phyloP scores from a whole-genome alignment of 2,113 vertebrate species.

The Spermophilus dauricus region DNA sequence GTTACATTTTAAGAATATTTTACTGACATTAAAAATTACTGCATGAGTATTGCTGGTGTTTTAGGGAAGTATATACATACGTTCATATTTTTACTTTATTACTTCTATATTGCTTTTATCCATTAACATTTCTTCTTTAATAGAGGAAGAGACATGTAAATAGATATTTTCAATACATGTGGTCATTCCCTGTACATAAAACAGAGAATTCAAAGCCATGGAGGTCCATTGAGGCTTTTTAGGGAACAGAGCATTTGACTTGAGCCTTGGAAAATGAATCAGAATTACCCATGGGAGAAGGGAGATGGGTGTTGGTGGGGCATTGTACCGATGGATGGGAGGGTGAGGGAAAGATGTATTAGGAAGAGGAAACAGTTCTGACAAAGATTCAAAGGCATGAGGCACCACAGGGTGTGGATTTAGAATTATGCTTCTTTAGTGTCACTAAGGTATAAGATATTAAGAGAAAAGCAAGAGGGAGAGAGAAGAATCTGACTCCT shows the following conservation, averaged over 20 bases:
- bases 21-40: constrained; percentile 21
- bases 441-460: background rate
- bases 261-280: background rate
- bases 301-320: background rate
- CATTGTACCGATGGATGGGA: no score
- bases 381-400: background rate
- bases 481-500: background rate
- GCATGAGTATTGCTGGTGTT: background rate
- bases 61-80: background rate
- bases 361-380: background rate
- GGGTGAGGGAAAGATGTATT: background rate
- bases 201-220: background rate
- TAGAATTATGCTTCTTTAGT: background rate
- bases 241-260: background rate
- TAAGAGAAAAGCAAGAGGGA: background rate
- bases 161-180: background rate
- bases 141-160: background rate
- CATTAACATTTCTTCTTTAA: constrained; percentile 34
- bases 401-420: background rate
- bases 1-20: background rate
- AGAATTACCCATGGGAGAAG: background rate
- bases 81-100: constrained; percentile 46
- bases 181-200: background rate
- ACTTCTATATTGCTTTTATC: background rate
- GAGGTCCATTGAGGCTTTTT: background rate